Percentiles rank a stretch among this genome's conserved stretches.
phyloP scores from a whole-genome alignment of 2,113 vertebrate genomes.

The Plotosus lineatus region DNA sequence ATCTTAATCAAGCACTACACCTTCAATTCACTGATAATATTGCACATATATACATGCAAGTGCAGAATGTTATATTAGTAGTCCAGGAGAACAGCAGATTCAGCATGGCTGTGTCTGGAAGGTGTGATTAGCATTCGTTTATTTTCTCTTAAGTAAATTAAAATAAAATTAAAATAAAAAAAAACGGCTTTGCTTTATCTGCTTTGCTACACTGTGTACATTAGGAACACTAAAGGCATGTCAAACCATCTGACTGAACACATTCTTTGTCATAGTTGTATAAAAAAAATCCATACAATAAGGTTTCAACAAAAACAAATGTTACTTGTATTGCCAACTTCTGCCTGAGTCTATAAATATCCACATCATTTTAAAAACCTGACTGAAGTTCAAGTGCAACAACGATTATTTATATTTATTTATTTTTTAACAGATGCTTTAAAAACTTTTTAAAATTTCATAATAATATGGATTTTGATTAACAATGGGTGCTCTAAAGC shows the following conservation, averaged over 20 bases:
- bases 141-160: not conserved
- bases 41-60: not conserved
- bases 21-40: no score
- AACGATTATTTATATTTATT: no score
- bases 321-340: not conserved
- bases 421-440: not conserved
- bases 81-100: not conserved
- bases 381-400: not conserved
- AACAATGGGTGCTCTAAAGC: not conserved
- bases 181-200: not conserved
- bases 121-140: not conserved
- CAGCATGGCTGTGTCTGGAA: not conserved
- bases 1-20: not conserved
- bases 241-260: not conserved
- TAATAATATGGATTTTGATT: not conserved
- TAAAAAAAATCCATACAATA: not conserved
- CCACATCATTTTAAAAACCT: not conserved
- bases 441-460: not conserved
- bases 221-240: not conserved
- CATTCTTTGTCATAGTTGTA: not conserved
- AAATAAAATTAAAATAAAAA: not conserved
- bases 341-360: not conserved
- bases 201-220: not conserved
- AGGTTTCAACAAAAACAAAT: not conserved
- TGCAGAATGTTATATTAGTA: not conserved